Conservation (phyloP, 2,888 invertebrate species). For the Neuroscelio doddi region DNA sequence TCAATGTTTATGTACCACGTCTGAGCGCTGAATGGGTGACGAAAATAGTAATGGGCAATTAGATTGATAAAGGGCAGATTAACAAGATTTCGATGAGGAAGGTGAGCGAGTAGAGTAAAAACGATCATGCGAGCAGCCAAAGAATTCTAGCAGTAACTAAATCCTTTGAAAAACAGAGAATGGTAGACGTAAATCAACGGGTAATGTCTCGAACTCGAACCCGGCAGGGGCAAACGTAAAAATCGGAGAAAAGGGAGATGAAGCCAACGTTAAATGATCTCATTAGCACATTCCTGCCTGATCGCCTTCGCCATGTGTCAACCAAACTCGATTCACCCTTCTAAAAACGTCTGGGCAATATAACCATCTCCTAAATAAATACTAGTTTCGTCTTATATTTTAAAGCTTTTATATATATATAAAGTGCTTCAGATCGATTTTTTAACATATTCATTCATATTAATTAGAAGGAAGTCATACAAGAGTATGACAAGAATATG, state of each 20-base stretch:
- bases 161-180: slow-evolving; percentile 17
- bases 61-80: neutral
- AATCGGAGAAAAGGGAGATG: slow-evolving; percentile 47
- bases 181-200: slow-evolving; percentile 31
- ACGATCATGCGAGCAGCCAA: slow-evolving; percentile 7
- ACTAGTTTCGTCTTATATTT: slow-evolving; percentile 47
- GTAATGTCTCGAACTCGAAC: slow-evolving; percentile 10
- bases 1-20: slow-evolving; percentile 2
- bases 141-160: slow-evolving; percentile 23
- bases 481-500: too few species aligned
- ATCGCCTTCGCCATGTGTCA: slow-evolving; percentile 65
- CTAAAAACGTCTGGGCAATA: slow-evolving; percentile 53
- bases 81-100: too few species aligned
- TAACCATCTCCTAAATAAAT: slow-evolving; percentile 64
- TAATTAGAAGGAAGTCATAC: too few species aligned
- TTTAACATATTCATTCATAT: too few species aligned
- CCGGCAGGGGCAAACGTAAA: slow-evolving; percentile 25
- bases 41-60: slow-evolving; percentile 7
- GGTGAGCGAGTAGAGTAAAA: too few species aligned
- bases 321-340: slow-evolving; percentile 55
- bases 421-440: too few species aligned
- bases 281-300: slow-evolving; percentile 70
- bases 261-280: slow-evolving; percentile 67
- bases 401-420: too few species aligned
- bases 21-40: slow-evolving; percentile 2